Percentiles rank a stretch among this genome's conserved stretches.
Conservation (phyloP, 2,113 vertebrate genomes). For the Raja brachyura region DNA sequence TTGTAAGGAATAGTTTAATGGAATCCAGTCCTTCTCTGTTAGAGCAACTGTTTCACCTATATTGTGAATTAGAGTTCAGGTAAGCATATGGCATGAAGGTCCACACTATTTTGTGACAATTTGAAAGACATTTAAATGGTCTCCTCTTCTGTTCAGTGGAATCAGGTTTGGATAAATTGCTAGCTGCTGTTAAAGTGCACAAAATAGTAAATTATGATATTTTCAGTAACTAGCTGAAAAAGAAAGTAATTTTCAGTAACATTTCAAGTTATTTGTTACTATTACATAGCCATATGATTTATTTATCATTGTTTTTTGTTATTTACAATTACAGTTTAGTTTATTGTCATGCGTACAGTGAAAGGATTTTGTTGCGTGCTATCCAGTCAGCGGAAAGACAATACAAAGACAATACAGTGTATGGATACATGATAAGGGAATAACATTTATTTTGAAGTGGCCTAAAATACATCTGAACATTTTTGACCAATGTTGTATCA, state of each 20-base stretch:
- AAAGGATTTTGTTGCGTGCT: too few species aligned
- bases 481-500: too few species aligned
- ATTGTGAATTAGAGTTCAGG: not conserved
- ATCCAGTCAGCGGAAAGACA: too few species aligned
- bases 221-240: not conserved
- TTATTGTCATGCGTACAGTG: too few species aligned
- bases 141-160: not conserved
- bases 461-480: too few species aligned
- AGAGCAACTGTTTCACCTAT: not conserved
- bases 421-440: too few species aligned
- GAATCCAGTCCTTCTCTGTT: not conserved
- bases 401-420: too few species aligned
- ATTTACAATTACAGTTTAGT: too few species aligned
- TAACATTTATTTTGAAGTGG: too few species aligned
- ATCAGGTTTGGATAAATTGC: not conserved
- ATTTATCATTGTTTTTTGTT: not conserved
- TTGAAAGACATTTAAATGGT: slow-evolving; percentile 17
- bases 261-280: not conserved
- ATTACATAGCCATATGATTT: not conserved
- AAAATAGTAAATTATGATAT: not conserved
- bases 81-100: too few species aligned
- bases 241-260: not conserved
- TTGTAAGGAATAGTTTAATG: not conserved
- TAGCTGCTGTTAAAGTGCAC: not conserved
- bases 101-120: not conserved